Evolutionary conservation across 2,113 vertebrate genomes (phyloP).

Genomic region (Phrynocephalus versicolor): DNA sequence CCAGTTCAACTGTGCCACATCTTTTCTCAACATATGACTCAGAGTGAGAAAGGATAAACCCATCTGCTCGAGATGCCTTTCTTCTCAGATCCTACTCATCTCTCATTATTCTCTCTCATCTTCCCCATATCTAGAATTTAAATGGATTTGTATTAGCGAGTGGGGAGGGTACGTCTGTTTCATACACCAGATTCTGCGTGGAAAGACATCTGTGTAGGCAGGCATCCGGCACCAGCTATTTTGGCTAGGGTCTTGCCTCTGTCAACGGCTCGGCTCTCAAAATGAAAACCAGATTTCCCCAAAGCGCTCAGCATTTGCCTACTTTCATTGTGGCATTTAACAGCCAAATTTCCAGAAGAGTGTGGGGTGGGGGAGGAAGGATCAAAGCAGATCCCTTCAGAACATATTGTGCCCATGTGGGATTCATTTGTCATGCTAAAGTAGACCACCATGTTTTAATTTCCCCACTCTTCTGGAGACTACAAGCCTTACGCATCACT

Average conservation of each 20-base stretch:
- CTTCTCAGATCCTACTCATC: neutral
- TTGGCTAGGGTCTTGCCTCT: neutral
- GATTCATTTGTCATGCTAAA: neutral
- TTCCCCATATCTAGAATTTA: neutral
- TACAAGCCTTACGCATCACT: neutral
- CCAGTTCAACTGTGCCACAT: neutral
- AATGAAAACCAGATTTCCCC: slow-evolving; percentile 12
- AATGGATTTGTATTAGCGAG: neutral
- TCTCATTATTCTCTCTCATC: neutral
- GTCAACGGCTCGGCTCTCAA: neutral
- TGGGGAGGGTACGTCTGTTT: neutral
- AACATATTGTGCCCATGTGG: neutral
- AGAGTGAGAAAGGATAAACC: neutral
- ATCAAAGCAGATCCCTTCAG: neutral
- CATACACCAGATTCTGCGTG: neutral
- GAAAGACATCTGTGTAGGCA: slow-evolving; percentile 4
- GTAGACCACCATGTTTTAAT: neutral
- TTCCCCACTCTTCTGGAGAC: neutral
- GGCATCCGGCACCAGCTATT: neutral
- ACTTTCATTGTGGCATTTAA: slow-evolving; percentile 24
- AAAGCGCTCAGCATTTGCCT: neutral
- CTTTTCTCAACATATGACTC: neutral
- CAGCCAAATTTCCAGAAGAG: slow-evolving; percentile 30
- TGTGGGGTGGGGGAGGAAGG: rapidly evolving
- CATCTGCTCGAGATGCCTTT: neutral